phyloP scores from a whole-genome alignment of 2,113 vertebrate genomes.

The Dermatemys mawii region DNA sequence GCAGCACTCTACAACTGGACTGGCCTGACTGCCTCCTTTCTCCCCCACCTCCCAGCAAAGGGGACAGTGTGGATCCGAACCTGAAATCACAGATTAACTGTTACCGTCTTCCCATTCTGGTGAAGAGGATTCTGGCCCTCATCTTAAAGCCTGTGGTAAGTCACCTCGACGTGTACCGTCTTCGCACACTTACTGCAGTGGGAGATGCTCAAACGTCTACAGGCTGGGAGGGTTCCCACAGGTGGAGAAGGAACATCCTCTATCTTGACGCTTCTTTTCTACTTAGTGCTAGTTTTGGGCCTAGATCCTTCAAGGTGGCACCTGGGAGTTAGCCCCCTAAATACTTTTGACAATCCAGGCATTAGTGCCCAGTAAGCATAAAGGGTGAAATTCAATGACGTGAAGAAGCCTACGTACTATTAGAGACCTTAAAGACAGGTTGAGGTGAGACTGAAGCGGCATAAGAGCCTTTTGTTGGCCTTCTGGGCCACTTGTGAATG shows the following conservation, averaged over 20 bases:
- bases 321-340: too few species aligned
- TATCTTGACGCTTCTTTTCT: neutral
- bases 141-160: slow-evolving; percentile 84
- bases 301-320: too few species aligned
- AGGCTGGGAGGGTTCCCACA: neutral
- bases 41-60: slow-evolving; percentile 75
- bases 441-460: too few species aligned
- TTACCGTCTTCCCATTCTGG: slow-evolving; percentile 63
- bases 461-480: too few species aligned
- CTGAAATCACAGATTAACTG: slow-evolving; percentile 47
- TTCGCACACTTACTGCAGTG: neutral
- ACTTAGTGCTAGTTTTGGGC: neutral
- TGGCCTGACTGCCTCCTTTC: neutral
- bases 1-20: neutral
- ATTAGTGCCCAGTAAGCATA: neutral
- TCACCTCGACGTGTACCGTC: neutral
- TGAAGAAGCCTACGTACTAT: neutral
- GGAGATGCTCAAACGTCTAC: neutral
- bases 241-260: too few species aligned
- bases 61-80: slow-evolving; percentile 75
- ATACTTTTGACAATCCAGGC: too few species aligned
- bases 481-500: neutral
- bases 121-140: slow-evolving; percentile 78
- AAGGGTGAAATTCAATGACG: neutral
- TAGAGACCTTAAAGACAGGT: too few species aligned